Evolutionary conservation across 2,888 invertebrate species (phyloP).

Genomic region (Blera fallax): DNA sequence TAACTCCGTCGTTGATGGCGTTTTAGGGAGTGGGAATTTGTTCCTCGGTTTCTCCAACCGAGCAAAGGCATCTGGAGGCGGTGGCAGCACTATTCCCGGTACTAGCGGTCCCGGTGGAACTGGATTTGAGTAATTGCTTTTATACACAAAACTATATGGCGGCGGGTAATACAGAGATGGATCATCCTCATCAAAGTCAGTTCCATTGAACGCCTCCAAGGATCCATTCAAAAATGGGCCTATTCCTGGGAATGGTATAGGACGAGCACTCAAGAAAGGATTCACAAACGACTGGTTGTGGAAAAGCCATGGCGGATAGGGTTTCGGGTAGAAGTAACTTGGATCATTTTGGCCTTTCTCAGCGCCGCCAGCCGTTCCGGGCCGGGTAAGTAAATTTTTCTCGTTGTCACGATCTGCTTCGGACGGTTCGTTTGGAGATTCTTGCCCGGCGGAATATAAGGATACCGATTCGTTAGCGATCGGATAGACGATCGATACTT

Average conservation of each 20-base stretch:
- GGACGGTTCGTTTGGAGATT: conserved; percentile 76
- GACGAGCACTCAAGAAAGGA: conserved; percentile 75
- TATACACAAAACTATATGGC: conserved; percentile 93
- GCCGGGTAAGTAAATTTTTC: conserved; percentile 85
- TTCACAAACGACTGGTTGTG: conserved; percentile 78
- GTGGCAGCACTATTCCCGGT: conserved; percentile 93
- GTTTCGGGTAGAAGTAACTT: conserved; percentile 84
- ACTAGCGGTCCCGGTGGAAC: conserved; percentile 93
- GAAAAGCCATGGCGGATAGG: conserved; percentile 84
- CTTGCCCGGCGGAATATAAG: conserved; percentile 83
- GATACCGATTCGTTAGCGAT: conserved; percentile 87
- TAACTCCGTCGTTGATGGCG: conserved; percentile 69
- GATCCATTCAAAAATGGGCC: conserved; percentile 82
- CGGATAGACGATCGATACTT: conserved; percentile 83
- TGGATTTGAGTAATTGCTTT: conserved; percentile 87
- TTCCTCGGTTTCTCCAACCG: conserved; percentile 84
- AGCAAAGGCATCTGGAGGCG: conserved; percentile 93
- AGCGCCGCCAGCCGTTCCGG: conserved; percentile 81
- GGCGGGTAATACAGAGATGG: conserved; percentile 95
- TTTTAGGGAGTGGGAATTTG: conserved; percentile 77
- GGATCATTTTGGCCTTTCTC: conserved; percentile 74
- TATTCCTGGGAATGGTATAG: conserved; percentile 76
- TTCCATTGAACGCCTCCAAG: conserved; percentile 83
- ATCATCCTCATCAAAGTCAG: conserved; percentile 94
- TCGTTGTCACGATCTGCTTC: conserved; percentile 77